A percentile compares a stretch with the other conserved stretches of the same genome.
These are phyloP conservation scores for Boloria selene DNA, from an alignment of 2,888 invertebrate genomes.

Conservation along the genomic window DNA sequence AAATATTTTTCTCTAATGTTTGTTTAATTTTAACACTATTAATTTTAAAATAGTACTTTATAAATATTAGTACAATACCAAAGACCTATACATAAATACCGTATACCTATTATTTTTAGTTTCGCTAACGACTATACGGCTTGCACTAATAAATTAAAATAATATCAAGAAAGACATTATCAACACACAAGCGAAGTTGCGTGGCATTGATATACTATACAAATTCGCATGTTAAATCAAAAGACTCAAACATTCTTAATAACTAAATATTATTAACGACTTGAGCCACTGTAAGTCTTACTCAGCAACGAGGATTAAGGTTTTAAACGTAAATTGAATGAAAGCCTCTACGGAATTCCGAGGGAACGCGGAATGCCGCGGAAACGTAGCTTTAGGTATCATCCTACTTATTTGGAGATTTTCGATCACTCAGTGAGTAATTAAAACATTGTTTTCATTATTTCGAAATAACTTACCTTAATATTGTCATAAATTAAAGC, in stretches of 20 bases:
- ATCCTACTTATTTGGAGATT: slow-evolving; percentile 47
- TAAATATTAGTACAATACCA: too few relatives aligned
- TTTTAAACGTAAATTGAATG: slow-evolving; percentile 54
- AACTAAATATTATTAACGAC: slow-evolving; percentile 37
- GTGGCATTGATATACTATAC: not conserved
- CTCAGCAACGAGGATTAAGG: slow-evolving; percentile 52
- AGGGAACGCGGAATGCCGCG: slow-evolving; percentile 45
- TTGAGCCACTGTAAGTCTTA: slow-evolving; percentile 43
- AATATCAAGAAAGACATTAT: not conserved
- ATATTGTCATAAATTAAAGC: not conserved
- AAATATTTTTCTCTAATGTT: too few relatives aligned
- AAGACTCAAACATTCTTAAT: slow-evolving; percentile 28
- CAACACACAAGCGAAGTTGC: not conserved
- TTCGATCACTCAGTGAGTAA: slow-evolving; percentile 55
- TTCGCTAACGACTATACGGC: too few relatives aligned
- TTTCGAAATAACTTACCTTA: slow-evolving; percentile 41
- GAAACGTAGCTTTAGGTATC: slow-evolving; percentile 50
- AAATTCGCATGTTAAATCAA: not conserved
- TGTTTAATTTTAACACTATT: too few relatives aligned
- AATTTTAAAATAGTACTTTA: too few relatives aligned
- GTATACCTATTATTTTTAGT: too few relatives aligned
- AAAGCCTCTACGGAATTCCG: slow-evolving; percentile 61
- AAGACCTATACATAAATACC: too few relatives aligned
- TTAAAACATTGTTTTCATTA: slow-evolving; percentile 61
- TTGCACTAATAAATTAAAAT: not conserved